A percentile compares a stretch with the other conserved stretches of the same genome.
phyloP scores from a whole-genome alignment of 2,888 invertebrate genomes.

The Rhimphoctona megacephalus region DNA sequence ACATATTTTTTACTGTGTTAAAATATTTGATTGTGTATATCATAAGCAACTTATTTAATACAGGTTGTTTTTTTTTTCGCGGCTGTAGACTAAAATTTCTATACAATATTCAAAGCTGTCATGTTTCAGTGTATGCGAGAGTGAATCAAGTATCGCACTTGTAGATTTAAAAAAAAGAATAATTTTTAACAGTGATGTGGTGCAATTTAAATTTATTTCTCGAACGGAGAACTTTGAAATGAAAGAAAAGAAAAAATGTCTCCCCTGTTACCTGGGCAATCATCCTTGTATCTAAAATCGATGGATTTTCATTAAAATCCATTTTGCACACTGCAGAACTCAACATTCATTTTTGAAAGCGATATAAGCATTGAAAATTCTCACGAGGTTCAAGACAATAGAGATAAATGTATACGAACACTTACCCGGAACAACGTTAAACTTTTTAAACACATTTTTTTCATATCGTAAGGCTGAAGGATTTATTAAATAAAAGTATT shows the following conservation, averaged over 20 bases:
- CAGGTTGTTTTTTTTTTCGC: background rate
- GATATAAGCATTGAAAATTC: background rate
- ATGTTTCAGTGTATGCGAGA: background rate
- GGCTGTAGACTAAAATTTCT: constrained; percentile 20
- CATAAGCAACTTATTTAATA: constrained; percentile 4
- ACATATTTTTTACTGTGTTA: background rate
- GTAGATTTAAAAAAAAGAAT: background rate
- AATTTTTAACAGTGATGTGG: constrained; percentile 2
- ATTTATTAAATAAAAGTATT: constrained; percentile 7
- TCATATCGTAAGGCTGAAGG: constrained; percentile 27
- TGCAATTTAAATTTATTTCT: constrained; percentile 34
- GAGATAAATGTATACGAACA: constrained; percentile 56
- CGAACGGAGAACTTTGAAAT: background rate
- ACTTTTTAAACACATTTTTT: constrained; percentile 52
- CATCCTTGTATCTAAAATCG: constrained; percentile 35
- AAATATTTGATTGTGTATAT: background rate
- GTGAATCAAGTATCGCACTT: background rate
- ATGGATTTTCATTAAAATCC: constrained; percentile 37
- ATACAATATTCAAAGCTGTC: constrained; percentile 6
- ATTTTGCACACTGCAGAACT: constrained; percentile 33
- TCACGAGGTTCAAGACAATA: constrained; percentile 22
- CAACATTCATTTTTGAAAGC: constrained; percentile 27
- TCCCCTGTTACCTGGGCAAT: constrained; percentile 46
- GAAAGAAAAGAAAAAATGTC: constrained; percentile 22
- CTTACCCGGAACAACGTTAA: constrained; percentile 59